Evolutionary conservation across 2,113 vertebrate species (phyloP), one percentile per base, ranked within the genome.

Genomic region (Cryptoleucopteryx plumbea): DNA sequence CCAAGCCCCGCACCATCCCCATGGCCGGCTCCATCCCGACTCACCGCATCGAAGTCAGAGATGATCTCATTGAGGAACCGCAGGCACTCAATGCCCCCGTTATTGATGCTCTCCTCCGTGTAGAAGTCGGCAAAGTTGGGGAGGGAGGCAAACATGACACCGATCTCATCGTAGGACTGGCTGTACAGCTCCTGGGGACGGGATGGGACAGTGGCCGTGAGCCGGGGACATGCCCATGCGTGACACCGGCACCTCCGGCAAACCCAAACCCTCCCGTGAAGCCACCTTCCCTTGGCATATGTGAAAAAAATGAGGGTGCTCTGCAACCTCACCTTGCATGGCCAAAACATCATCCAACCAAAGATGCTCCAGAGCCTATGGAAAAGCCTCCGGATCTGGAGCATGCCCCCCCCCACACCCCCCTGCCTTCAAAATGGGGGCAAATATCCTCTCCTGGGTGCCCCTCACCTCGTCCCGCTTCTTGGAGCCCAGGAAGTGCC

Each of bases 51-150:
- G 3, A 99, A 99, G 90, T 99, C 99, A 0, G 99, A 99, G 98
- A 99, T 99, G 96, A 99, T 99, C 98, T 99, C 99, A 5, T 99
- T 99, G 95, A 99, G 99, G 97, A 99, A 99, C 62, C 99, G 98
- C 87, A 99, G 97, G 84, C 99, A 99, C 95, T 99, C 99, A 0
- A 99, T 99, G 48, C 99, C 99, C 2, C 99, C 99, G 0, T 99
- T 99, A 84, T 99, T 99, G 98, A 99, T 99, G 97, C 99, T 99
- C 96, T 99, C 99, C 94, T 99, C 99, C 0, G 99, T 99, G 97
- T 99, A 99, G 97, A 99, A 99, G 96, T 99, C 99, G 0, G 99
- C 99, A 10, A 99, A 99, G 97, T 99, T 99, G 70, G 99, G 99
- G 80, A 99, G 98, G 4, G 99, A 99, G n/a, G 99, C 99, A 7